A percentile compares a stretch with the other conserved stretches of the same genome.
Evolutionary conservation across 2,113 vertebrate genomes (phyloP).

Genomic region (Arothron firmamentum): DNA sequence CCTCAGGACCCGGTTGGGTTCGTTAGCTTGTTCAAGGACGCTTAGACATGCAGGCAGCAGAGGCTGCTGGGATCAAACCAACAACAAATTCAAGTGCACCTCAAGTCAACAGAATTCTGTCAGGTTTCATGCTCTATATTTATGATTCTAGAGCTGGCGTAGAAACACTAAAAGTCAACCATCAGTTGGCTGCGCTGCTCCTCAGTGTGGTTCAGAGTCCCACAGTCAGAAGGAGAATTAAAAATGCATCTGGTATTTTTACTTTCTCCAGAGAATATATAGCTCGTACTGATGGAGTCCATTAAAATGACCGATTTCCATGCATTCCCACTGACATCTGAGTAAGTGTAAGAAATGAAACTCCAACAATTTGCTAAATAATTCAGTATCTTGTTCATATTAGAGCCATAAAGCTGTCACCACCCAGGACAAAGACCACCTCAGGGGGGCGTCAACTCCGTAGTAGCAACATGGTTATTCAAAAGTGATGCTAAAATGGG

Average conservation of each 20-base stretch:
- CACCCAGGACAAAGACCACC: constrained; percentile 27
- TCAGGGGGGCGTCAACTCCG: constrained; percentile 1
- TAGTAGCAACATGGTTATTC: constrained; percentile 18
- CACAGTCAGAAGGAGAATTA: neutral
- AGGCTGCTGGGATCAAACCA: too few species aligned
- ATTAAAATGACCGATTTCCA: constrained; percentile 3
- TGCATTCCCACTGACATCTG: too few species aligned
- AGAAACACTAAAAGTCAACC: too few species aligned
- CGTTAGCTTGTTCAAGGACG: too few species aligned
- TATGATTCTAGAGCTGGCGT: neutral
- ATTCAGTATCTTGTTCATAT: constrained; percentile 10
- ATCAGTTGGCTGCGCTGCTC: too few species aligned
- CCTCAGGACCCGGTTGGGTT: too few species aligned
- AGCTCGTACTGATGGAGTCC: neutral
- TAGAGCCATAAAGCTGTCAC: constrained; percentile 9
- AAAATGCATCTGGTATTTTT: neutral
- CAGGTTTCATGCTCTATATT: neutral
- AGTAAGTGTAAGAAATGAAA: constrained; percentile 11
- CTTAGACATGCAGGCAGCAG: too few species aligned
- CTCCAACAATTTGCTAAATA: neutral
- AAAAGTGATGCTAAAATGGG: constrained; percentile 41
- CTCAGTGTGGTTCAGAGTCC: too few species aligned
- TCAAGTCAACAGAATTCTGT: neutral
- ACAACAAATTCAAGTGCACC: neutral
- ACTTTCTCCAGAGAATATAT: neutral